Evolutionary conservation across 2,113 vertebrate species (phyloP).

Genomic region (Ammodytes marinus): DNA sequence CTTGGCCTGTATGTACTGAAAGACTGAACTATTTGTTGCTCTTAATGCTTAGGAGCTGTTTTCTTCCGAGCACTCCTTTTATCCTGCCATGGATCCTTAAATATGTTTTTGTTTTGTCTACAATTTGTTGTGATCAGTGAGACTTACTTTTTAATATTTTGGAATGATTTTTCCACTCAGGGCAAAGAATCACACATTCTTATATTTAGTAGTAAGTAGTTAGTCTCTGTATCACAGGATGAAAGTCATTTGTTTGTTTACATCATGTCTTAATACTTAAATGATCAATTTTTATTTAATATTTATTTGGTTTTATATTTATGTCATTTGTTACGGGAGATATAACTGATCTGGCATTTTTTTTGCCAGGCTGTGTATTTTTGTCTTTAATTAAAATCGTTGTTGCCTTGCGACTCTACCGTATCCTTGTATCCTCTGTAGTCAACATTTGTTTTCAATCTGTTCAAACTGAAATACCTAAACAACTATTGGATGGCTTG

Average conservation of each 20-base stretch:
- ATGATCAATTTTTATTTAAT: slow-evolving; percentile 77
- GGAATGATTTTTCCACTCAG: slow-evolving; percentile 73
- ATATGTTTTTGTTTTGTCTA: slow-evolving; percentile 46
- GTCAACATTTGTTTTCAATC: not conserved
- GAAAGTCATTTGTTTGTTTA: slow-evolving; percentile 69
- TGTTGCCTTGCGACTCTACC: slow-evolving; percentile 51
- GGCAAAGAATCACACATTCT: slow-evolving; percentile 69
- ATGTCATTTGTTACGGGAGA: slow-evolving; percentile 71
- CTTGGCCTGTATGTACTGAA: slow-evolving; percentile 46
- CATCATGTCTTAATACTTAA: slow-evolving; percentile 73
- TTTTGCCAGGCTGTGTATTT: slow-evolving; percentile 53
- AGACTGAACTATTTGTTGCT: slow-evolving; percentile 65
- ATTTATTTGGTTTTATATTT: slow-evolving; percentile 83
- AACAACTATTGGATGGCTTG: not conserved
- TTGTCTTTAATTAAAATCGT: slow-evolving; percentile 72
- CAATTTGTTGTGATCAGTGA: slow-evolving; percentile 39
- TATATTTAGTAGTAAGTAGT: slow-evolving; percentile 55
- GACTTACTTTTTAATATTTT: slow-evolving; percentile 43
- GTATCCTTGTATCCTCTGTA: slow-evolving; percentile 3
- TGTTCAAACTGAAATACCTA: not conserved
- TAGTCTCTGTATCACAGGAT: slow-evolving; percentile 33
- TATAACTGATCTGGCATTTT: slow-evolving; percentile 33
- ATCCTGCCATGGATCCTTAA: slow-evolving; percentile 54
- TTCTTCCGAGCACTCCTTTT: slow-evolving; percentile 64
- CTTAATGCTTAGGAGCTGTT: slow-evolving; percentile 38